These are phyloP conservation scores for Clarias fuscus DNA, from an alignment of 2,797 vertebrate species.

Conservation along the genomic window DNA sequence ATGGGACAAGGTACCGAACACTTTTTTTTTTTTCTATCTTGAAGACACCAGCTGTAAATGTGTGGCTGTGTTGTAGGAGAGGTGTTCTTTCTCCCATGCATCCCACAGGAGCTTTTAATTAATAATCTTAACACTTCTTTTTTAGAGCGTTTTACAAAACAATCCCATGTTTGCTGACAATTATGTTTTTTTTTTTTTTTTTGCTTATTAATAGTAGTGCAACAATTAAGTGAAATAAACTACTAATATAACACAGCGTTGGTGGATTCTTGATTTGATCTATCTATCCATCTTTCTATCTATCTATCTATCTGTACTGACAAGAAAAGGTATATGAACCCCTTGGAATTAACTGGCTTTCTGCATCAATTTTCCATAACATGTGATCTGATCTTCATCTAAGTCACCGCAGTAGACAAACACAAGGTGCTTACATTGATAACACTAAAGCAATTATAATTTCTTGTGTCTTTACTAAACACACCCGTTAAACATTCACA, in stretches of 20 bases:
- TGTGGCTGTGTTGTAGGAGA: background rate
- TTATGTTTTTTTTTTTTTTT: background rate
- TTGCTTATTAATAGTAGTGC: background rate
- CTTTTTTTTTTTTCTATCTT: constrained; percentile 22
- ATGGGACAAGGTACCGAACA: background rate
- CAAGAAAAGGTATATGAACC: too few relatives aligned
- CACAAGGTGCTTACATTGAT: too few relatives aligned
- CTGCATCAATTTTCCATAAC: too few relatives aligned
- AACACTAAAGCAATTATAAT: too few relatives aligned
- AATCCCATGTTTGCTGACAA: background rate
- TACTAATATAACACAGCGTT: background rate
- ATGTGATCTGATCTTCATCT: too few relatives aligned
- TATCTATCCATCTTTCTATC: too few relatives aligned
- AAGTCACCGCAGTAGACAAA: too few relatives aligned
- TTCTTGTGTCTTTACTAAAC: too few relatives aligned
- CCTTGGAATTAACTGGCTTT: too few relatives aligned
- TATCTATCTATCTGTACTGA: too few relatives aligned
- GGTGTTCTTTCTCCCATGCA: background rate
- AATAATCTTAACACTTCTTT: background rate
- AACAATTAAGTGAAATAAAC: background rate
- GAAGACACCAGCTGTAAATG: constrained; percentile 31
- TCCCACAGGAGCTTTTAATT: background rate
- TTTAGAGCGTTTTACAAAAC: background rate
- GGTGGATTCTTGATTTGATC: background rate
- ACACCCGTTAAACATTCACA: too few relatives aligned